These are phyloP conservation scores for Stomatorhinus ivindoensis DNA, from an alignment of 2,113 vertebrate genomes.

Conservation along the genomic window DNA sequence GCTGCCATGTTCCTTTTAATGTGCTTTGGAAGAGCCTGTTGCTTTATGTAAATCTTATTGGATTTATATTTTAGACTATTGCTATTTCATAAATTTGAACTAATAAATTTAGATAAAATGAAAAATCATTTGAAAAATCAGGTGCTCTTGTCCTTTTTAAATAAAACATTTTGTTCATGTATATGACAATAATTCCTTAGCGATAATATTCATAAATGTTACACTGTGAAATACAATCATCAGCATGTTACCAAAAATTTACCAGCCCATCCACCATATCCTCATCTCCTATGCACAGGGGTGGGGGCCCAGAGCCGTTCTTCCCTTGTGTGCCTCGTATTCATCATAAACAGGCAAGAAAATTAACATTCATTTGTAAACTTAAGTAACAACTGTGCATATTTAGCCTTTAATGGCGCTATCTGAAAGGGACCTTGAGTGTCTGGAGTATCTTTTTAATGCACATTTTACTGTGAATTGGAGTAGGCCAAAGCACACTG, in stretches of 20 bases:
- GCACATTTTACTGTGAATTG: neutral
- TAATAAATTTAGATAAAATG: neutral
- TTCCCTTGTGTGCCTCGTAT: neutral
- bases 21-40: neutral
- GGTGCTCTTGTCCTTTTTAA: neutral
- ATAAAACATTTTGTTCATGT: neutral
- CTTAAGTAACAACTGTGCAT: neutral
- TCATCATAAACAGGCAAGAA: neutral
- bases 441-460: neutral
- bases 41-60: neutral
- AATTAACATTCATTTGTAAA: neutral
- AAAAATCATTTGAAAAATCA: neutral
- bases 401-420: neutral
- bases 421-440: neutral
- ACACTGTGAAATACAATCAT: neutral
- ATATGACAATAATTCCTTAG: neutral
- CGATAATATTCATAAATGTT: neutral
- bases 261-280: neutral
- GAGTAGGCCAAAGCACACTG: slow-evolving; percentile 41
- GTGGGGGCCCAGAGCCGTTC: neutral
- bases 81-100: neutral
- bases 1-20: neutral
- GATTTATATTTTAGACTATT: neutral
- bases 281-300: neutral
- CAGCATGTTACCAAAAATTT: neutral